phyloP scores from a whole-genome alignment of 1,140 invertebrate genomes.

The Penaeus japonicus region DNA sequence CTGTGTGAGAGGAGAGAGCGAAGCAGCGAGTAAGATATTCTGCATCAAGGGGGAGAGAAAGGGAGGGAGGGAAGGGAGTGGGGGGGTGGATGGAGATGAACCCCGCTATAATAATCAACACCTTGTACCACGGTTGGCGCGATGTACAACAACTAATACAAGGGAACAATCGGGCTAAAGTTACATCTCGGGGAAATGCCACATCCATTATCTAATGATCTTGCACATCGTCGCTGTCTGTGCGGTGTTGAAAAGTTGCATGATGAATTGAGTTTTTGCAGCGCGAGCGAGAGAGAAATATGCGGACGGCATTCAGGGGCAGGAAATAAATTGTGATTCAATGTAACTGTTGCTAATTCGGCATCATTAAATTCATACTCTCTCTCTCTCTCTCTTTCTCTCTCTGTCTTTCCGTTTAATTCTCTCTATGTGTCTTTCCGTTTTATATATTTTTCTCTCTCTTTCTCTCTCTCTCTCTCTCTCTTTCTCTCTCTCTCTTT shows the following conservation, averaged over 20 bases:
- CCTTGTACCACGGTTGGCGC: not conserved
- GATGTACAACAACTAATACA: not conserved
- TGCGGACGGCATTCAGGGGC: too few species aligned
- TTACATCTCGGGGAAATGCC: too few species aligned
- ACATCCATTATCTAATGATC: too few species aligned
- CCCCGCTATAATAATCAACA: not conserved
- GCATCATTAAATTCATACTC: not conserved
- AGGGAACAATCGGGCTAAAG: too few species aligned
- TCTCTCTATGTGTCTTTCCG: not conserved
- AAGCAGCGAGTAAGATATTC: not conserved
- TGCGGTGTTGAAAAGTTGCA: too few species aligned
- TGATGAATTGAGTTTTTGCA: too few species aligned
- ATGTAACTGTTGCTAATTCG: not conserved
- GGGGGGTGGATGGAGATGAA: not conserved
- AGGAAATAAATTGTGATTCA: not conserved
- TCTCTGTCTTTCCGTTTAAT: not conserved
- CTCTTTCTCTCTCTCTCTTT: too few species aligned
- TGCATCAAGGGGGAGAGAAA: not conserved
- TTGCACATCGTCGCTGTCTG: too few species aligned
- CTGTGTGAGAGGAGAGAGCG: not conserved
- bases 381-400: not conserved
- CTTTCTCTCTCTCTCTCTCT: too few species aligned
- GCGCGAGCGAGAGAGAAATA: too few species aligned
- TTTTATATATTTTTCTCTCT: not conserved
- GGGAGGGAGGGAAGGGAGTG: not conserved